These are phyloP conservation scores for Norana najaformis DNA, from an alignment of 2,888 invertebrate genomes.

Conservation along the genomic window DNA sequence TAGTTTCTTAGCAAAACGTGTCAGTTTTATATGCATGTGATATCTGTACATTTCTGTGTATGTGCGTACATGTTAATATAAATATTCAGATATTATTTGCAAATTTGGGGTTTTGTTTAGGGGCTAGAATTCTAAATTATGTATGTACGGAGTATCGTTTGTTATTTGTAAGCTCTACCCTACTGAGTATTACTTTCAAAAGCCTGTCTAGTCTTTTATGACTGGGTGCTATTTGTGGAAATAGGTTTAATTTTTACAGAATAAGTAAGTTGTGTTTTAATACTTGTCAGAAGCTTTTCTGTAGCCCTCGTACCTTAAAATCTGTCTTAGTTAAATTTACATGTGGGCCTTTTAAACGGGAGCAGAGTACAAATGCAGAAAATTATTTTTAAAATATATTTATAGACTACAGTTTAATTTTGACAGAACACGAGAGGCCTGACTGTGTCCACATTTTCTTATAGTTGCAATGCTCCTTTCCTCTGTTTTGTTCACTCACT, in stretches of 20 bases:
- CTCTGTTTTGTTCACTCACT: background rate
- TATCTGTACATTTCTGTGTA: background rate
- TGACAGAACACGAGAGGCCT: no score
- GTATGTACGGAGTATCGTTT: background rate
- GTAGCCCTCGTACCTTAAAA: background rate
- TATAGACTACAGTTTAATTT: no score
- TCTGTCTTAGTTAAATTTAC: background rate
- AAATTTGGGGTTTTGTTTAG: background rate
- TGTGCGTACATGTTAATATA: background rate
- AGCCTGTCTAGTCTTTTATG: slow-evolving; percentile 13
- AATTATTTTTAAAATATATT: no score
- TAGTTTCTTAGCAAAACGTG: background rate
- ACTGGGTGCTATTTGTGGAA: background rate
- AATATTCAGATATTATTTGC: background rate
- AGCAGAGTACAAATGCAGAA: no score
- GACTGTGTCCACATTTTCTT: background rate
- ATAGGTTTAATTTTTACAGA: background rate
- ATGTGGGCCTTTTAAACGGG: background rate
- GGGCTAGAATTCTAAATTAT: background rate
- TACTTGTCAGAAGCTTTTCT: background rate
- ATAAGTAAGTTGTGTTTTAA: background rate
- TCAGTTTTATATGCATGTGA: background rate
- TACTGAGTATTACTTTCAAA: slow-evolving; percentile 2
- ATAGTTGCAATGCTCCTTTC: background rate
- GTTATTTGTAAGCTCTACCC: background rate